Conservation (phyloP, 2,113 vertebrate species). For the Corythoichthys haematopterus region DNA sequence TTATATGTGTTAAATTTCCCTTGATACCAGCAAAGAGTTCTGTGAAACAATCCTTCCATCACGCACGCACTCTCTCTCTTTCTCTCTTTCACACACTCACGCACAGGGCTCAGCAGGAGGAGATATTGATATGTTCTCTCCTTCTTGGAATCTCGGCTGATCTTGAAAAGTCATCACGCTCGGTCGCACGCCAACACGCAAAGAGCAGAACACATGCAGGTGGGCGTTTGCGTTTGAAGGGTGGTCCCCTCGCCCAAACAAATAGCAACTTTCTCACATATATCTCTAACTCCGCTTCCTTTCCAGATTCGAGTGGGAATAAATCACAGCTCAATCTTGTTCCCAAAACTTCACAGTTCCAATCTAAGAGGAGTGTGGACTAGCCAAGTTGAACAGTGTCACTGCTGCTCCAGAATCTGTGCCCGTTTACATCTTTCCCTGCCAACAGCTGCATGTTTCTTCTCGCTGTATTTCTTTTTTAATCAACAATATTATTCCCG, state of each 20-base stretch:
- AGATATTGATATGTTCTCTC: slow-evolving; percentile 23
- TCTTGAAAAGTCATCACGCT: slow-evolving; percentile 28
- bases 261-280: slow-evolving; percentile 38
- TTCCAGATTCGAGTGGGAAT: slow-evolving; percentile 16
- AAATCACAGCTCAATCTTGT: slow-evolving; percentile 24
- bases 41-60: slow-evolving; percentile 45
- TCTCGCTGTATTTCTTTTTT: slow-evolving; percentile 62
- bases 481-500: slow-evolving; percentile 72
- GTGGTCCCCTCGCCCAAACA: slow-evolving; percentile 37
- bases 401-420: slow-evolving; percentile 17
- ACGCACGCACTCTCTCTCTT: slow-evolving; percentile 11
- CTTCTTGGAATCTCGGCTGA: slow-evolving; percentile 9
- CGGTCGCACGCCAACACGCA: slow-evolving; percentile 6
- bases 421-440: slow-evolving; percentile 20
- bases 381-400: slow-evolving; percentile 41
- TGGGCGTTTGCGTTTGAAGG: slow-evolving; percentile 40
- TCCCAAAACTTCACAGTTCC: slow-evolving; percentile 37
- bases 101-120: slow-evolving; percentile 9
- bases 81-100: background rate
- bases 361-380: slow-evolving; percentile 18
- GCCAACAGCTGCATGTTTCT: slow-evolving; percentile 69
- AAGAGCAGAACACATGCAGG: slow-evolving; percentile 28
- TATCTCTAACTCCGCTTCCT: slow-evolving; percentile 35
- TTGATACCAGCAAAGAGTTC: slow-evolving; percentile 30
- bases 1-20: slow-evolving; percentile 54